These are phyloP conservation scores for Philypnodon macrostomus DNA, from an alignment of 2,797 vertebrate genomes.

Conservation along the genomic window DNA sequence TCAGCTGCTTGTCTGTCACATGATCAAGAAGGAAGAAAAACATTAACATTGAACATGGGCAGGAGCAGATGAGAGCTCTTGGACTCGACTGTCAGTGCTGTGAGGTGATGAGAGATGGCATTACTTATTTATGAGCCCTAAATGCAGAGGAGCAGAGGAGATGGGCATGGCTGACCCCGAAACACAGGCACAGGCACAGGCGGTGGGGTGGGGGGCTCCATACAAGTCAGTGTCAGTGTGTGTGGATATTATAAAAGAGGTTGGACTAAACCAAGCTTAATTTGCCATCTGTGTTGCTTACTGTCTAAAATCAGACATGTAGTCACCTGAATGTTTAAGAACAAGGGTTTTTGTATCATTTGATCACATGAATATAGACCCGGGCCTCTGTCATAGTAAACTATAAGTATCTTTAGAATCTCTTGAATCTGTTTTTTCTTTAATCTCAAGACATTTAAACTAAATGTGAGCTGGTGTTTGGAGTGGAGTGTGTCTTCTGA, in stretches of 20 bases:
- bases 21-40: conserved; percentile 73
- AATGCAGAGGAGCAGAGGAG: conserved; percentile 74
- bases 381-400: too few species aligned
- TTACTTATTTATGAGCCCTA: conserved; percentile 79
- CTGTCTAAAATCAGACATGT: conserved; percentile 42
- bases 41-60: conserved; percentile 76
- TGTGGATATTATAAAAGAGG: conserved; percentile 48
- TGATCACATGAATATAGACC: too few species aligned
- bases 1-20: conserved; percentile 78
- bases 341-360: background rate
- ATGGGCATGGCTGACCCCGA: conserved; percentile 71
- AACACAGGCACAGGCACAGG: conserved; percentile 52
- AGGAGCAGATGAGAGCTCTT: conserved; percentile 72
- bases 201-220: conserved; percentile 49
- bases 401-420: background rate
- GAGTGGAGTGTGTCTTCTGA: too few species aligned
- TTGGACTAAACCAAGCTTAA: conserved; percentile 50
- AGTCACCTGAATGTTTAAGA: conserved; percentile 8
- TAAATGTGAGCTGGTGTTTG: too few species aligned
- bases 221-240: conserved; percentile 11
- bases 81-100: conserved; percentile 73
- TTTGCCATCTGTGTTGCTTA: conserved; percentile 43
- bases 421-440: too few species aligned
- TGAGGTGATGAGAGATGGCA: conserved; percentile 72
- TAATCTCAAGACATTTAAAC: too few species aligned